Conservation (phyloP, 2,888 invertebrate genomes). For the Limulus polyphemus region DNA sequence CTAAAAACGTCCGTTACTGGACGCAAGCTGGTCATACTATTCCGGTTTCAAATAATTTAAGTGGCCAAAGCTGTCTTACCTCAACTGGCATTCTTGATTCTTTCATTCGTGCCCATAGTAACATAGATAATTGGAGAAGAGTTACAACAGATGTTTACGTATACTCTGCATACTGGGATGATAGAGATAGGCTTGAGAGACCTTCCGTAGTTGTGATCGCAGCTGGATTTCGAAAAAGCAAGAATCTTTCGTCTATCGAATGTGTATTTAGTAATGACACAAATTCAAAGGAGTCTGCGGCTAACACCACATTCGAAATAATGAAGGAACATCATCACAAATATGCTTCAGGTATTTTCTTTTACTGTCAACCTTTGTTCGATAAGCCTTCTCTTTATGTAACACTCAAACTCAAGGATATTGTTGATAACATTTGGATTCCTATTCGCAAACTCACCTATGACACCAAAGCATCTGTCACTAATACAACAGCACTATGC, state of each 20-base stretch:
- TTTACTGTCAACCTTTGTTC: slow-evolving; percentile 4
- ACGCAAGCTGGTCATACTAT: too few relatives aligned
- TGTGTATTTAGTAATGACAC: slow-evolving; percentile 5
- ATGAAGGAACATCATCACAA: slow-evolving; percentile 11
- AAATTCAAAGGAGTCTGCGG: not conserved
- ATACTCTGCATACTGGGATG: slow-evolving; percentile 31
- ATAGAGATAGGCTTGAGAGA: slow-evolving; percentile 7
- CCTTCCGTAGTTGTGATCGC: slow-evolving; percentile 11
- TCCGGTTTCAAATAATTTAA: too few relatives aligned
- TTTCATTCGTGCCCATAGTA: too few relatives aligned
- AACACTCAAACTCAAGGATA: too few relatives aligned
- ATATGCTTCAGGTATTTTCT: slow-evolving; percentile 4
- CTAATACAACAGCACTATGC: slow-evolving; percentile 24
- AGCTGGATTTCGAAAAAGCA: not conserved
- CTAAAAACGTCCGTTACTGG: too few relatives aligned
- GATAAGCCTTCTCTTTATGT: too few relatives aligned
- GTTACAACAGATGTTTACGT: slow-evolving; percentile 28
- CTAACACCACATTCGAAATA: not conserved
- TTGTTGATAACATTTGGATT: too few relatives aligned
- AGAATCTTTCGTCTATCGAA: not conserved
- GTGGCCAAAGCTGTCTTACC: too few relatives aligned
- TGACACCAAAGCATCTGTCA: too few relatives aligned
- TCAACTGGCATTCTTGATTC: too few relatives aligned
- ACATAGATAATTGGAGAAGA: slow-evolving; percentile 25
- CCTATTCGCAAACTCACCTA: too few relatives aligned